phyloP scores from a whole-genome alignment of 1,140 invertebrate species.

The Theocolax elegans region DNA sequence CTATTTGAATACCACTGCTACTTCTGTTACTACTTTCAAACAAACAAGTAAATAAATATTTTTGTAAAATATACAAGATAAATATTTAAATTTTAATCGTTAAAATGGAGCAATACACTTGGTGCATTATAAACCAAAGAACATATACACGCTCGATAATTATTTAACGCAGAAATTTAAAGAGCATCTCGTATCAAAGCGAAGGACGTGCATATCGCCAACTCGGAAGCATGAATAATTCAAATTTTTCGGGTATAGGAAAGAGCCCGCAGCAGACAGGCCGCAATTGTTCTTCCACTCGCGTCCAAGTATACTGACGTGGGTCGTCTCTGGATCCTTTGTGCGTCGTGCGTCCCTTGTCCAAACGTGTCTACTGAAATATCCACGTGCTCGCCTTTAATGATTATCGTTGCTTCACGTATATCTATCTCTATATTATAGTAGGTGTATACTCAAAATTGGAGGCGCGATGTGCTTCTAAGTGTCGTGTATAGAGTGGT shows the following conservation, averaged over 20 bases:
- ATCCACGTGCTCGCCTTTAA: conserved; percentile 33
- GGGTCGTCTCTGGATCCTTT: not conserved
- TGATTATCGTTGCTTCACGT: conserved; percentile 27
- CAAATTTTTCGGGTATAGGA: conserved; percentile 4
- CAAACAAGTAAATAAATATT: no score
- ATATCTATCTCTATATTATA: no score
- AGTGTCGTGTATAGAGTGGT: no score
- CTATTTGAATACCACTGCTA: no score
- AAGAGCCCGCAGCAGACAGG: not conserved
- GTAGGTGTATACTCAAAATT: no score
- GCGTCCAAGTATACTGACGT: not conserved
- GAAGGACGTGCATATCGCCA: not conserved
- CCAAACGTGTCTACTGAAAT: conserved; percentile 35
- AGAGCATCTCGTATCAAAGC: not conserved
- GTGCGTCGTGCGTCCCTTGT: not conserved
- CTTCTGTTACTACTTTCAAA: no score
- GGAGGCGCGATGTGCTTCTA: not conserved
- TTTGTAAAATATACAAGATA: no score
- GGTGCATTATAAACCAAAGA: no score
- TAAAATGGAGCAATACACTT: no score
- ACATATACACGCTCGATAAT: no score
- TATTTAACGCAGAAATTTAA: no score
- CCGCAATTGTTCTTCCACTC: not conserved
- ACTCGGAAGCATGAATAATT: conserved; percentile 25
- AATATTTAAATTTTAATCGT: no score